Base-by-base conservation (phyloP, 1,140 invertebrate genomes). In the Ganaspis sp. region DNA sequence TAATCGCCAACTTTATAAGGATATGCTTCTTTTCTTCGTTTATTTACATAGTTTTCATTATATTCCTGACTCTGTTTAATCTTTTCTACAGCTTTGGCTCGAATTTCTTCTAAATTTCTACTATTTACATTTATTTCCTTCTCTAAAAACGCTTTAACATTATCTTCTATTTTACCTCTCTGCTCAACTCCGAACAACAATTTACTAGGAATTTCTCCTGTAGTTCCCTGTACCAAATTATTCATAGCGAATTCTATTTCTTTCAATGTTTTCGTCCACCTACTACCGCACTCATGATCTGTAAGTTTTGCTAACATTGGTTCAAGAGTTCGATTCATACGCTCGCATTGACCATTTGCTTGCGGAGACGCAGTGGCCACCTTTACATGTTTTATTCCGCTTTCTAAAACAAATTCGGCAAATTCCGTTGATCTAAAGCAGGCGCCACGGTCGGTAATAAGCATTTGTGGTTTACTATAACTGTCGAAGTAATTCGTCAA, bases 171-270 rank as follows among this genome's bases (percentile, higher is more conserved):
- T 42, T 42, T 15, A 15, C 40, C 40, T 9, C 40, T 42, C 8
- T 42, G 40, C 2, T 42, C 40, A 77, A 80, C 42, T 29, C 84
- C 81, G 78, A 83, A 84, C 11, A 85, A 80, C 26, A 83, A 45
- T 40, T 23, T 69, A 77, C 69, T 53, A 12, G 83, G 82, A 3
- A 74, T 78, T 37, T 82, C 49, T 17, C 40, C 54, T 9, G 72
- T 81, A 12, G 75, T 69, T 40, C 73, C 53, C 70, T 76, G 54
- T 17, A 73, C 15, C 9, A 83, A 75, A 58, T 85, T 84, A 71
- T 86, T 86, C n/a, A 86, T 37, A 4, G 77, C 73, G 73, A 75
- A 84, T 74, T 86, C 80, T 12, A 75, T 75, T 21, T 84, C 45
- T 12, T 11, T 42, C 34, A 86, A 53, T n/a, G 49, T 23, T n/a